Evolutionary conservation across 2,797 vertebrate genomes (phyloP).

Genomic region (Pangasius sanitwongsei): DNA sequence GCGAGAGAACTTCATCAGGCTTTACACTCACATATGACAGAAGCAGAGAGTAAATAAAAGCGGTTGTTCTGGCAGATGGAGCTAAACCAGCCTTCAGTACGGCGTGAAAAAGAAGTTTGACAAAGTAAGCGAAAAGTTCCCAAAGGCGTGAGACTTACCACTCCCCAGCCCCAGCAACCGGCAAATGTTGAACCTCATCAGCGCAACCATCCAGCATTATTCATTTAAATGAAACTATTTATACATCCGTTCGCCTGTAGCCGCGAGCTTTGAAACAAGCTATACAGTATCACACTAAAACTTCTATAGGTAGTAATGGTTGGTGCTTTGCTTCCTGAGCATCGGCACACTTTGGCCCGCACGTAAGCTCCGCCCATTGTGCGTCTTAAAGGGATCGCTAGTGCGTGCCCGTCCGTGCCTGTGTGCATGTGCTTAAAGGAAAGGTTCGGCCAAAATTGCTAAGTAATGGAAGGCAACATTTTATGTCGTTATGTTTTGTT

Average conservation of each 20-base stretch:
- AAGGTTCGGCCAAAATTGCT: not conserved
- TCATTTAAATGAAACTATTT: constrained; percentile 47
- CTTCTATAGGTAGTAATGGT: constrained; percentile 67
- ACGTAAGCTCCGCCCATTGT: constrained; percentile 45
- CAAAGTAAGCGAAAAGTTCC: constrained; percentile 53
- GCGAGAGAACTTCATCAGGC: not conserved
- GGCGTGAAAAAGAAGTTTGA: constrained; percentile 24
- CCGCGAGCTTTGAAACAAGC: constrained; percentile 48
- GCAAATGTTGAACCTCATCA: constrained; percentile 81
- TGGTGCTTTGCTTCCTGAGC: constrained; percentile 76
- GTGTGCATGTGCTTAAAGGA: not conserved
- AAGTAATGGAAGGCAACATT: not conserved
- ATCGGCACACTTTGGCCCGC: constrained; percentile 61
- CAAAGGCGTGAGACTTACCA: constrained; percentile 69
- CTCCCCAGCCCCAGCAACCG: constrained; percentile 79
- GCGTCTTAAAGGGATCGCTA: constrained; percentile 72
- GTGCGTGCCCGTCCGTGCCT: not conserved
- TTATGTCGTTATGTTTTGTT: no score
- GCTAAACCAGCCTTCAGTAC: not conserved
- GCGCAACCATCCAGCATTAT: constrained; percentile 81
- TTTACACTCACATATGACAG: not conserved
- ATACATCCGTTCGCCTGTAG: not conserved
- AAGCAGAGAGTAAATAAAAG: not conserved
- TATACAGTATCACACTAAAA: constrained; percentile 49
- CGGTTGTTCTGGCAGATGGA: accelerated